Conservation (phyloP, 2,797 vertebrate genomes). For the Tiaroga cobitis region DNA sequence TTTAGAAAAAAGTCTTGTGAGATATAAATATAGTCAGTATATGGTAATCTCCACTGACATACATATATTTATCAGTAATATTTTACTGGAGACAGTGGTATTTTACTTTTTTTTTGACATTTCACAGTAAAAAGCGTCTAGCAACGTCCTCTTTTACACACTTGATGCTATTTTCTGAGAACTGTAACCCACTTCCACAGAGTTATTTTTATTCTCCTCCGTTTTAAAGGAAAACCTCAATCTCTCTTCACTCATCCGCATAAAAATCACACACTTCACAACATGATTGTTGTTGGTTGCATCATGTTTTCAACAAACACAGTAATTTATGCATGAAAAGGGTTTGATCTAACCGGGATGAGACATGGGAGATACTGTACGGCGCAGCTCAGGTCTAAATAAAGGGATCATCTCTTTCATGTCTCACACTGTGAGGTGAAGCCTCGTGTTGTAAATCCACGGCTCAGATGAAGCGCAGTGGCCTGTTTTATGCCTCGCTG, state of each 20-base stretch:
- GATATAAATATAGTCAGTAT: too few relatives aligned
- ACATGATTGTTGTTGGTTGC: neutral
- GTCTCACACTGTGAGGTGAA: slow-evolving; percentile 55
- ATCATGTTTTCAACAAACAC: neutral
- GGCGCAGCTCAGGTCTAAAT: slow-evolving; percentile 17
- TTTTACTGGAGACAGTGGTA: too few relatives aligned
- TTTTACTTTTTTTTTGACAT: neutral
- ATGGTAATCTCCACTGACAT: too few relatives aligned
- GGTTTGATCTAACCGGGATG: slow-evolving; percentile 43
- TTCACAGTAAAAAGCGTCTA: neutral
- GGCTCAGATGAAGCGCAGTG: slow-evolving; percentile 64
- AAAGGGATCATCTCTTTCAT: slow-evolving; percentile 42
- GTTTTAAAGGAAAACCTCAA: neutral
- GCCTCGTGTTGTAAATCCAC: slow-evolving; percentile 60
- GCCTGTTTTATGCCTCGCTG: slow-evolving; percentile 53
- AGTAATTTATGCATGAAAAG: neutral
- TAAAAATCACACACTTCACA: neutral
- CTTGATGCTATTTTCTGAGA: neutral
- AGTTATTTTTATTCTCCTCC: neutral
- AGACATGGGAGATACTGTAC: slow-evolving; percentile 38
- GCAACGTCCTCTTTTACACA: neutral
- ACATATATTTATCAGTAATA: too few relatives aligned
- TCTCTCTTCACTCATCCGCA: neutral
- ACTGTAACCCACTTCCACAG: neutral
- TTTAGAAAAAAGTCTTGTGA: too few relatives aligned